Base-by-base conservation (phyloP, 1,140 invertebrate species). In the Drosophila willistoni region DNA sequence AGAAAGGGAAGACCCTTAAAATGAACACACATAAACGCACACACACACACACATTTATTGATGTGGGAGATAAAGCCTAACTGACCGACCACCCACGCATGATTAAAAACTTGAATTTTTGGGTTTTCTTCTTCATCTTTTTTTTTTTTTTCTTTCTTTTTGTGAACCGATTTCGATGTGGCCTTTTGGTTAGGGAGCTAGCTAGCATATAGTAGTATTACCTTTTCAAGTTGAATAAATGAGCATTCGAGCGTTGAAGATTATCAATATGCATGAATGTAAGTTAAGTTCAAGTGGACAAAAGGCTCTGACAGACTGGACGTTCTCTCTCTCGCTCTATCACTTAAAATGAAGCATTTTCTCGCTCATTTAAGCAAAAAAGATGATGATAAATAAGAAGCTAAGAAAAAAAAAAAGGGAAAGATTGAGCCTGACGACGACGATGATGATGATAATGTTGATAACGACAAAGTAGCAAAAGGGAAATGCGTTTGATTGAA, bases 231-330 rank as follows among this genome's bases (percentile, higher is more conserved):
- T 78, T 78, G 68, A 66, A 61, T 78, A 78, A 78, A 72, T 78
- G 75, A 78, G 75, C 75, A 77, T 62, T 78, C 61, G 61, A 77
- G 63, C 75, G 75, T 78, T 78, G 57, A 66, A 78, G 75, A 78
- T 78, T 78, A 78, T 78, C 75, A 78, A 78, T 78, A 78, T 78
- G 74, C 75, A 78, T 78, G 75, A 66, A 62, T 71, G 74, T 55
- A 36, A 77, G 74, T 77, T 65, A 77, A 77, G 61, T 78, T 72
- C 51, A 64, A 69, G 57, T 69, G 73, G 73, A 41, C 39, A 75
- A 17, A 19, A n/a, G 34, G 60, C 12, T n/a, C 13, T 41, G 39
- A 17, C n/a, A 19, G 9, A 22, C 13, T 36, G 59, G 36, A 39
- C 36, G 10, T 13, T 39, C 2, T 39, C 36, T 39, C 0, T 39